Base-by-base conservation (phyloP, 1,140 invertebrate species). In the Anastrepha ludens region DNA sequence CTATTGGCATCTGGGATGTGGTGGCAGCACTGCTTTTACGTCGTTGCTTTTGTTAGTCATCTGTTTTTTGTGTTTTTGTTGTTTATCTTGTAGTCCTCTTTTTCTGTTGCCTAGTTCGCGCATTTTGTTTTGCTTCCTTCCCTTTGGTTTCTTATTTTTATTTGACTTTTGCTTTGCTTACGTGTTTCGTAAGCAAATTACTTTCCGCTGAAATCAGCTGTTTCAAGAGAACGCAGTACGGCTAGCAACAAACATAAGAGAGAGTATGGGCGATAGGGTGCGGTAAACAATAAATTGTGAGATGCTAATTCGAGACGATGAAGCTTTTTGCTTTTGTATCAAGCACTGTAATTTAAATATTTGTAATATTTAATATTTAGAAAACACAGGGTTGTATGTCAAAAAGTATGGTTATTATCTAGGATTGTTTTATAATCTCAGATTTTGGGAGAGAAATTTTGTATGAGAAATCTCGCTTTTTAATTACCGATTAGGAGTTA, bases 21-120 rank as follows among this genome's bases (percentile, higher is more conserved):
- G 74, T 81, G 74, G 74, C 74, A 81, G n/a, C 74, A 81, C 50
- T 81, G 74, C 41, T 81, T 81, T 81, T 41, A 81, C 74, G n/a
- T 55, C 13, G 17, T 81, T 58, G 17, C 47, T 81, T 81, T 81
- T 17, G n/a, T 13, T 17, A 50, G 1, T 62, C n/a, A 62, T 15
- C 15, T 4, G 60, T 17, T 9, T 13, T 58, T 81, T 55, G 39
- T 81, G 6, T 81, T 81, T 81, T 81, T 41, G n/a, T 50, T 55
- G 47, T 29, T 55, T 20, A 20, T 41, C 5, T 81, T 74, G 13
- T 50, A 29, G 29, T 29, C 29, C 29, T 29, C 29, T 29, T 29
- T 17, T 11, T 2, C 0, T 81, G 47, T 55, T 81, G 44, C 55
- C 41, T 55, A 8, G 29, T 29, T 11, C 6, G 11, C 50, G 50